Evolutionary conservation across 2,797 vertebrate genomes (phyloP).

Genomic region (Helostoma temminkii): DNA sequence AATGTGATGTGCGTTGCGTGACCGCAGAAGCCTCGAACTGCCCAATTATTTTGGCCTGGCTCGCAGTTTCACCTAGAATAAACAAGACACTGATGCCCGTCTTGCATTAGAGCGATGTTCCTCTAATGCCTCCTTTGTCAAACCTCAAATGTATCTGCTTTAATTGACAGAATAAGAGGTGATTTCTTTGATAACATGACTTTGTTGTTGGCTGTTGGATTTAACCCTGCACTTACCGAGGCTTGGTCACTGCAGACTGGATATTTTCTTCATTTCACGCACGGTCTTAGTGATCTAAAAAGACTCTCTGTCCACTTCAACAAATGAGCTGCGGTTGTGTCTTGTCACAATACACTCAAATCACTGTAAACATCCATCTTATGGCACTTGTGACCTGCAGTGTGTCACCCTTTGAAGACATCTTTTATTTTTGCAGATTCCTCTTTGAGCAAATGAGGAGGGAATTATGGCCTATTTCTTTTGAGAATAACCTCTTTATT

Average conservation of each 20-base stretch:
- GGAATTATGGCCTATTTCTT: slow-evolving; percentile 78
- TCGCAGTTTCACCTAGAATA: slow-evolving; percentile 66
- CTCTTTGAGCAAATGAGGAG: slow-evolving; percentile 53
- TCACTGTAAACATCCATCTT: neutral
- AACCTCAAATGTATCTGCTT: slow-evolving; percentile 33
- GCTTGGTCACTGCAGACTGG: neutral
- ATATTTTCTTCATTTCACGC: slow-evolving; percentile 1
- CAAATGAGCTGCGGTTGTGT: neutral
- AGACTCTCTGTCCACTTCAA: neutral
- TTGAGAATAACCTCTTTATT: slow-evolving; percentile 83
- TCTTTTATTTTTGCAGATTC: slow-evolving; percentile 45
- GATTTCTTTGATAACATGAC: slow-evolving; percentile 47
- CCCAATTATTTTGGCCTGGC: slow-evolving; percentile 73
- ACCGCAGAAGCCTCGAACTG: slow-evolving; percentile 41
- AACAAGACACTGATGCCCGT: slow-evolving; percentile 66
- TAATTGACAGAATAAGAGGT: slow-evolving; percentile 45
- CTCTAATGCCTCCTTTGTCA: slow-evolving; percentile 59
- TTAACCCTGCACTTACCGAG: slow-evolving; percentile 15
- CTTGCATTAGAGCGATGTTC: slow-evolving; percentile 52
- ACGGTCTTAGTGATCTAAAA: slow-evolving; percentile 2
- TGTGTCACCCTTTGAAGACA: slow-evolving; percentile 21
- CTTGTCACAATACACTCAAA: too few relatives aligned
- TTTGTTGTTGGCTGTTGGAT: slow-evolving; percentile 3
- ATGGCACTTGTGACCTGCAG: slow-evolving; percentile 54
- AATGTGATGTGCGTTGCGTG: slow-evolving; percentile 58